A percentile compares a stretch with the other conserved stretches of the same genome.
Evolutionary conservation across 2,888 invertebrate genomes (phyloP).

Genomic region (Argyresthia goedartella): DNA sequence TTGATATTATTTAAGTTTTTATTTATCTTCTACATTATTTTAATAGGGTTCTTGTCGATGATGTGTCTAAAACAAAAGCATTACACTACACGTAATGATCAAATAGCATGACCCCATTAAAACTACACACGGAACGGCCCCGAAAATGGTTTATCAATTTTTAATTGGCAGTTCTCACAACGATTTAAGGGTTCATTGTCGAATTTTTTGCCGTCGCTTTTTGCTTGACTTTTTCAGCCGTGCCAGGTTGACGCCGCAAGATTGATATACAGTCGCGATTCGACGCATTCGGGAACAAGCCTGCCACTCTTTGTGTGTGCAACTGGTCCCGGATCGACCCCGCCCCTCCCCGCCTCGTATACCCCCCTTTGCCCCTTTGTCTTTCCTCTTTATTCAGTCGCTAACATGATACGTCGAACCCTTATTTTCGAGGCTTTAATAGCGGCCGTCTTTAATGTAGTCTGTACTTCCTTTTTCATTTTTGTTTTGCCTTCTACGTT

Average conservation of each 20-base stretch:
- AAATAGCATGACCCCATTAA: neutral
- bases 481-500: neutral
- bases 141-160: slow-evolving; percentile 50
- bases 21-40: too few species aligned
- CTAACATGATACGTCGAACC: slow-evolving; percentile 39
- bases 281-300: slow-evolving; percentile 53
- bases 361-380: slow-evolving; percentile 47
- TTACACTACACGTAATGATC: too few species aligned
- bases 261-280: slow-evolving; percentile 58
- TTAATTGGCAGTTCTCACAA: slow-evolving; percentile 69
- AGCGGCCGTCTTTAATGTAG: slow-evolving; percentile 28
- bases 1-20: too few species aligned
- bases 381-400: slow-evolving; percentile 56
- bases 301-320: slow-evolving; percentile 63
- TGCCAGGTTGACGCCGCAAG: slow-evolving; percentile 59
- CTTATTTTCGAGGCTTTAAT: slow-evolving; percentile 52
- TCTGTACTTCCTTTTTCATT: slow-evolving; percentile 15
- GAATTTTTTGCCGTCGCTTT: slow-evolving; percentile 44
- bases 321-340: slow-evolving; percentile 43
- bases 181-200: slow-evolving; percentile 62
- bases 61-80: too few species aligned
- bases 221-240: slow-evolving; percentile 58
- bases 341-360: slow-evolving; percentile 19
- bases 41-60: too few species aligned
- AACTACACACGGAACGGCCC: slow-evolving; percentile 2